Evolutionary conservation across 2,797 vertebrate species (phyloP), one percentile per base, ranked within the genome.

Genomic region (Danionella dracula): DNA sequence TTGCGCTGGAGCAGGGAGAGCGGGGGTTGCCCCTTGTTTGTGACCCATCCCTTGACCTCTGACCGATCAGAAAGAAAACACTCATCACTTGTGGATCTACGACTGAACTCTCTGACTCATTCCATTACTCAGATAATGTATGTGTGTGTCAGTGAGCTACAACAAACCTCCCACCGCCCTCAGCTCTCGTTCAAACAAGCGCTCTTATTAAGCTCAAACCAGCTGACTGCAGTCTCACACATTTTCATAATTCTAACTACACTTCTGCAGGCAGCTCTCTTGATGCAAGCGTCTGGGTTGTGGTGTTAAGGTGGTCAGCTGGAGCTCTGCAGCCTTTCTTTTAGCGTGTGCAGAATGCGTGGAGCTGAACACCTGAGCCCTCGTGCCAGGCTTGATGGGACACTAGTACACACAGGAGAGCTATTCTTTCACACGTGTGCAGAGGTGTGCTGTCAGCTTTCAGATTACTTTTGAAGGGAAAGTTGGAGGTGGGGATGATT

Each of bases 281-380:
- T n/a, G 21, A 1, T 1, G 17, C 19, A 29, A 50, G 21, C 40
- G 2, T 12, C 21, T 0, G 0, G 16, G 16, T n/a, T 0, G 4
- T 60, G 20, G 12, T 11, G 17, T 29, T 62, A 38, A 5, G 2
- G 1, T 50, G 62, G 19, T 45, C 51, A 45, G 63, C 51, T 38
- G 40, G 51, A 66, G 12, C 62, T 37, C 40, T 12, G 41, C 6
- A 5, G 40, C 42, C 6, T 5, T 13, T 4, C 17, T 5, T 50
- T 45, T 20, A 0, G 17, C 55, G 62, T 65, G 63, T 56, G 31
- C 41, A 37, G 16, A 48, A 66, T 1, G 8, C 10, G 51, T 66
- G 63, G 55, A 19, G 21, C 42, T 66, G 63, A 66, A 66, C 63
- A 66, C 51, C 63, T 56, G 51, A 56, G 21, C 9, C 1, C 32